phyloP scores from a whole-genome alignment of 2,113 vertebrate genomes.

The Pachyramphus minor region DNA sequence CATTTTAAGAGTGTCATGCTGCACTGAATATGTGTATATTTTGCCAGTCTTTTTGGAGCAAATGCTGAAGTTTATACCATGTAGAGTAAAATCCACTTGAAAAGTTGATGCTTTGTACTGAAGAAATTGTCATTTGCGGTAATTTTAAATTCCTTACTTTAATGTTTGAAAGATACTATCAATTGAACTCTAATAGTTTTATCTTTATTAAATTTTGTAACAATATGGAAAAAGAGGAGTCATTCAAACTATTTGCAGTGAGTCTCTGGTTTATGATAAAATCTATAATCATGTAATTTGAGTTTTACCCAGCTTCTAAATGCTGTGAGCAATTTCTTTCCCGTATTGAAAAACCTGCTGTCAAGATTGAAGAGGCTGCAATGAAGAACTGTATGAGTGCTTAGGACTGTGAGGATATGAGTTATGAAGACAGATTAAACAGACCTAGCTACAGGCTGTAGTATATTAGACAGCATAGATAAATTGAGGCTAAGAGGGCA shows the following conservation, averaged over 20 bases:
- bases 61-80: background rate
- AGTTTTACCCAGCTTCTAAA: background rate
- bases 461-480: conserved; percentile 50
- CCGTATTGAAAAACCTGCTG: background rate
- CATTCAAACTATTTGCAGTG: background rate
- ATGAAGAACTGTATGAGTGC: background rate
- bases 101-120: background rate
- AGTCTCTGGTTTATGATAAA: background rate
- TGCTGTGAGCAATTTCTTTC: background rate
- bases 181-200: background rate
- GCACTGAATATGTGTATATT: background rate
- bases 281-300: background rate
- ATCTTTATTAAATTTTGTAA: conserved; percentile 1
- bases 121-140: background rate
- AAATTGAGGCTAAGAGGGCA: conserved; percentile 50
- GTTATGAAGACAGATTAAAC: conserved; percentile 64
- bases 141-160: background rate
- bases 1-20: background rate
- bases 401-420: conserved; percentile 44
- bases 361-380: conserved; percentile 30
- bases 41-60: background rate
- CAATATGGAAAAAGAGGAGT: background rate
- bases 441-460: conserved; percentile 30
- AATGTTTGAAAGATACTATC: background rate
- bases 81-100: background rate